A percentile compares a stretch with the other conserved stretches of the same genome.
Conservation (phyloP, 1,140 invertebrate species). For the Calliphora vicina region DNA sequence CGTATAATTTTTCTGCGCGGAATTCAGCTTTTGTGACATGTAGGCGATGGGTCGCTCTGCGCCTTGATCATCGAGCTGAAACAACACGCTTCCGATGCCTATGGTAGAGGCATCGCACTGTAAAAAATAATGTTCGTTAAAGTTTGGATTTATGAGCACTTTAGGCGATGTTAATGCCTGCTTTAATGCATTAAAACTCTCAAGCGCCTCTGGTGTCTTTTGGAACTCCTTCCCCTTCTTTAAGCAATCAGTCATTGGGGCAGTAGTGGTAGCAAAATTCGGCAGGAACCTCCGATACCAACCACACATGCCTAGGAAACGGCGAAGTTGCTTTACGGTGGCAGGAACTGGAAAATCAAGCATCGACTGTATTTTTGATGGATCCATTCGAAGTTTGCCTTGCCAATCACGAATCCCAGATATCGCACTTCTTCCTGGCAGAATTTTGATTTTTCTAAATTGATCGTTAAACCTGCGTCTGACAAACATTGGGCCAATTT, state of each 20-base stretch:
- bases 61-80: too few species aligned
- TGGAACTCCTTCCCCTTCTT: not conserved
- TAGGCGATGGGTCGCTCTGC: too few species aligned
- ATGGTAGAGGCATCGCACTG: too few species aligned
- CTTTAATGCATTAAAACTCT: too few species aligned
- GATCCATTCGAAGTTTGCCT: slow-evolving; percentile 46
- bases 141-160: too few species aligned
- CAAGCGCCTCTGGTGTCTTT: too few species aligned
- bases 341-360: slow-evolving; percentile 10
- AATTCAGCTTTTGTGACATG: too few species aligned
- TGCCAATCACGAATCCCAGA: slow-evolving; percentile 6
- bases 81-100: too few species aligned
- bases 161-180: too few species aligned
- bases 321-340: slow-evolving; percentile 42
- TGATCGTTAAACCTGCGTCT: slow-evolving; percentile 60
- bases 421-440: not conserved
- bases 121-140: too few species aligned
- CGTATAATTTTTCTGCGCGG: too few species aligned
- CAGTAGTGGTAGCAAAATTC: slow-evolving; percentile 49
- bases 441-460: slow-evolving; percentile 5
- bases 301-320: slow-evolving; percentile 47
- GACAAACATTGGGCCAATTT: not conserved
- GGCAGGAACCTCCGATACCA: slow-evolving; percentile 59
- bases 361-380: slow-evolving; percentile 13
- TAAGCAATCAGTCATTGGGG: slow-evolving; percentile 45